phyloP scores from a whole-genome alignment of 1,140 invertebrate species.

The Achroia grisella region DNA sequence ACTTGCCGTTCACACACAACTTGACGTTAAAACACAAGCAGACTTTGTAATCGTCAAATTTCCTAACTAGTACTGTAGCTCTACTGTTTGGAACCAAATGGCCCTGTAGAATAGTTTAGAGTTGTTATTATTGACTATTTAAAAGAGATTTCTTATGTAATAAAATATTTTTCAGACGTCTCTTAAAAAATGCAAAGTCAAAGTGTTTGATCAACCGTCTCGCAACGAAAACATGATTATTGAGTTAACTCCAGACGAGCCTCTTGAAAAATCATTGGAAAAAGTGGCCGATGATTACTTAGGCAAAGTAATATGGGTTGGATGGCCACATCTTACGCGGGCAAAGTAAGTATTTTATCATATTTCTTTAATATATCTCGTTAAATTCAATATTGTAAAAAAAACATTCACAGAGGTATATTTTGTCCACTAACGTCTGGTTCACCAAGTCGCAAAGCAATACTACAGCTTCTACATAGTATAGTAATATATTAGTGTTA shows the following conservation, averaged over 20 bases:
- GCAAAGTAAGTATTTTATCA: slow-evolving; percentile 69
- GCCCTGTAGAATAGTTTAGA: no score
- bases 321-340: slow-evolving; percentile 92
- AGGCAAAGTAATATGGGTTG: slow-evolving; percentile 84
- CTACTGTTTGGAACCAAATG: no score
- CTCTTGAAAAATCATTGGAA: slow-evolving; percentile 40
- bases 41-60: no score
- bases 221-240: slow-evolving; percentile 89
- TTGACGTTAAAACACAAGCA: neutral
- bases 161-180: slow-evolving; percentile 68
- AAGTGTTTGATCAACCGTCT: slow-evolving; percentile 91
- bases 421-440: no score
- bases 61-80: no score
- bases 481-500: no score
- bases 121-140: neutral
- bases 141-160: neutral
- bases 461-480: no score
- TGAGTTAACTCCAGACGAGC: slow-evolving; percentile 65
- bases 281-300: slow-evolving; percentile 78
- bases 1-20: no score
- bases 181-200: slow-evolving; percentile 82
- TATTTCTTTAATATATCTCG: no score
- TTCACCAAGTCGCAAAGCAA: no score
- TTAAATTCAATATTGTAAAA: no score
- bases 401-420: no score